phyloP scores from a whole-genome alignment of 2,113 vertebrate genomes.

The Delphinapterus leucas region DNA sequence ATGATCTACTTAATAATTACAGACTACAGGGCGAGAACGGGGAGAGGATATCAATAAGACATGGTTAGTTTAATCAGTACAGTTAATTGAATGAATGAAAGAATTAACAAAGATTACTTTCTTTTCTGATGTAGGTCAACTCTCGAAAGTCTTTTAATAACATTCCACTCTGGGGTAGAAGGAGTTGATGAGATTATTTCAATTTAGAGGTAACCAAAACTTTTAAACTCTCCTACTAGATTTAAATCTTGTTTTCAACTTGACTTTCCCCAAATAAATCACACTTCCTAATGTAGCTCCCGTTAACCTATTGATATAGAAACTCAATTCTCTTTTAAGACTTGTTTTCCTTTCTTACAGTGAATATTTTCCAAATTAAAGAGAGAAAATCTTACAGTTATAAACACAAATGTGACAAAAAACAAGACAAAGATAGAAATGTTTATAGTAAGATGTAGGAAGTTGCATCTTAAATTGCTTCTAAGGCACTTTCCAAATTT shows the following conservation, averaged over 20 bases:
- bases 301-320: not conserved
- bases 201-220: not conserved
- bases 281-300: not conserved
- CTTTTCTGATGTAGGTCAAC: not conserved
- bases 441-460: not conserved
- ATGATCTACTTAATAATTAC: not conserved
- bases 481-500: not conserved
- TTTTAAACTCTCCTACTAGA: not conserved
- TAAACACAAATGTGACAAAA: not conserved
- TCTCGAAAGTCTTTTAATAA: not conserved
- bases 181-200: not conserved
- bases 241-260: slow-evolving; percentile 5
- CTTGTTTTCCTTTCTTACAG: not conserved
- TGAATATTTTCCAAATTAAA: not conserved
- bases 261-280: not conserved
- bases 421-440: not conserved
- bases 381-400: not conserved
- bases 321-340: not conserved
- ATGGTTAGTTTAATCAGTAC: not conserved
- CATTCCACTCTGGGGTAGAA: not conserved
- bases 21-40: not conserved
- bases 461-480: not conserved
- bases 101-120: not conserved
- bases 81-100: not conserved
- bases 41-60: not conserved